phyloP scores from a whole-genome alignment of 1,140 invertebrate species.

The Lepidurus packardi region DNA sequence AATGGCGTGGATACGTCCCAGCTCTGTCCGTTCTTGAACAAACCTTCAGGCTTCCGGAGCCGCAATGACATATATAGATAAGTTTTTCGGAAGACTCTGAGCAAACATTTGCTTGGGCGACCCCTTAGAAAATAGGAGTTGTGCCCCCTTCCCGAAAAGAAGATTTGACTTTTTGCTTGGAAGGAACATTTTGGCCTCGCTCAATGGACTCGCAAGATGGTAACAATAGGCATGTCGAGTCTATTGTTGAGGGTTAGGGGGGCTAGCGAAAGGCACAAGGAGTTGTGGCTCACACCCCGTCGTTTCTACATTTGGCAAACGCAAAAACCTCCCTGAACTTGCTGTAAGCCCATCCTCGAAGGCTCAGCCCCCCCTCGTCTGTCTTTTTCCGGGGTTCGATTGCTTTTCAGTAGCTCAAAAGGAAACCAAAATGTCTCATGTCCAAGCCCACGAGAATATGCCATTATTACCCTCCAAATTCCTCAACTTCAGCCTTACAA shows the following conservation, averaged over 20 bases:
- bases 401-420: slow-evolving; percentile 16
- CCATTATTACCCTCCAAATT: slow-evolving; percentile 2
- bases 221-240: background rate
- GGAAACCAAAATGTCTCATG: slow-evolving; percentile 1
- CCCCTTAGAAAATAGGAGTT: background rate
- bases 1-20: background rate
- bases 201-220: background rate
- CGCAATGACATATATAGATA: background rate
- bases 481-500: background rate
- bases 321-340: background rate
- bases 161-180: slow-evolving; percentile 11
- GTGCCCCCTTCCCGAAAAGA: background rate
- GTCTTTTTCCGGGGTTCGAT: background rate
- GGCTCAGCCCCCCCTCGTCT: background rate
- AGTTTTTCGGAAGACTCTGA: background rate
- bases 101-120: background rate
- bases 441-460: background rate
- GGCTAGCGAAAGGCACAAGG: background rate
- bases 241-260: background rate
- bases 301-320: slow-evolving; percentile 12
- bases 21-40: background rate
- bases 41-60: background rate
- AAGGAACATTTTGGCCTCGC: background rate
- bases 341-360: background rate
- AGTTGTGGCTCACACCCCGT: slow-evolving; percentile 20